Percentiles rank a stretch among this genome's conserved stretches.
Evolutionary conservation across 2,888 invertebrate species (phyloP).

Genomic region (Heliconius erato): DNA sequence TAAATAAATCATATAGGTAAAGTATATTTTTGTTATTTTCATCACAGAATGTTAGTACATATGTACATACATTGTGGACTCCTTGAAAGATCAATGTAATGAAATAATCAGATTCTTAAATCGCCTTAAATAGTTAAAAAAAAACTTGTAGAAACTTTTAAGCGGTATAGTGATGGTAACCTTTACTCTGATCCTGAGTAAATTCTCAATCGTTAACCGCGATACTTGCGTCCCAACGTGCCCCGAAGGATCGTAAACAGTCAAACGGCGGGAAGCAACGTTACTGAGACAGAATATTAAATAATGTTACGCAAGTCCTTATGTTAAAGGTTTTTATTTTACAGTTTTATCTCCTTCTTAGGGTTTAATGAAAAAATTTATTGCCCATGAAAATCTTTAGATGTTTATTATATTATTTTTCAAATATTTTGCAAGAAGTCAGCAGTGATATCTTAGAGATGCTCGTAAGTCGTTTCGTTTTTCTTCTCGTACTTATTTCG

Average conservation of each 20-base stretch:
- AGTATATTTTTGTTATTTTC: too few relatives aligned
- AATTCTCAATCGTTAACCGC: constrained; percentile 17
- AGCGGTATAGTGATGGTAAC: neutral
- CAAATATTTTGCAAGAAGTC: too few relatives aligned
- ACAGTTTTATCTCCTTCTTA: neutral
- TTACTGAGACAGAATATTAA: constrained; percentile 26
- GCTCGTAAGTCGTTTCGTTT: too few relatives aligned
- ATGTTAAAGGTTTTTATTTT: neutral
- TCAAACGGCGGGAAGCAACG: constrained; percentile 15
- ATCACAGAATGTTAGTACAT: too few relatives aligned
- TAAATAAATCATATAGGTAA: too few relatives aligned
- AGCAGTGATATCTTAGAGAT: too few relatives aligned
- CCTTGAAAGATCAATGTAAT: neutral
- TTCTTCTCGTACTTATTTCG: too few relatives aligned
- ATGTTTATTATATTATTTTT: neutral
- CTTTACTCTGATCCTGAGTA: constrained; percentile 12
- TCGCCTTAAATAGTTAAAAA: too few relatives aligned
- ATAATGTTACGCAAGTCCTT: constrained; percentile 14
- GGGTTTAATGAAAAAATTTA: constrained; percentile 1
- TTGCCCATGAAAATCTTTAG: neutral
- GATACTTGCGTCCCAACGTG: constrained; percentile 22
- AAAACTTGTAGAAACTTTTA: too few relatives aligned
- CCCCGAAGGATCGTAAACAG: constrained; percentile 16
- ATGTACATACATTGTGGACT: too few relatives aligned
- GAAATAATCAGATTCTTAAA: neutral